Percentiles rank a stretch among this genome's conserved stretches.
phyloP scores from a whole-genome alignment of 2,113 vertebrate genomes.

The Illadopsis cleaveri region DNA sequence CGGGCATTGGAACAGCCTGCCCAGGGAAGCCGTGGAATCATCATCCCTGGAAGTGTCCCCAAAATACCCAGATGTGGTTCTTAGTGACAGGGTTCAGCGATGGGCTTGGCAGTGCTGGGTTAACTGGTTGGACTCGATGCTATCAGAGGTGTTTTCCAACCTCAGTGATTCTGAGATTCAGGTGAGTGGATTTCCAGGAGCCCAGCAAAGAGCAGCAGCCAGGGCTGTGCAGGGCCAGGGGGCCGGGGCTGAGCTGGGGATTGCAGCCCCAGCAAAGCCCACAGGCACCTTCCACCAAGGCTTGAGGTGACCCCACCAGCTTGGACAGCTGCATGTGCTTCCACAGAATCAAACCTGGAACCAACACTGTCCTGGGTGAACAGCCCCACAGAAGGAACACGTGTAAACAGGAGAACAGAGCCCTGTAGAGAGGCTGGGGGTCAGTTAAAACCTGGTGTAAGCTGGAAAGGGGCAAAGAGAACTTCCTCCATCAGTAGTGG shows the following conservation, averaged over 20 bases:
- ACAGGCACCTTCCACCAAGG: background rate
- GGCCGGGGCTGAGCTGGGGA: rapidly evolving
- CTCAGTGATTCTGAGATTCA: no score
- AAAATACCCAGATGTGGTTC: background rate
- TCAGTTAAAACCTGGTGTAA: background rate
- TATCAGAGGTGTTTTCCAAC: background rate
- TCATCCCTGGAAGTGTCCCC: background rate
- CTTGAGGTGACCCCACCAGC: background rate
- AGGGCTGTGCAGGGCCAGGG: background rate
- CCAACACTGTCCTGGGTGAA: background rate
- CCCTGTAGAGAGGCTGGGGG: background rate
- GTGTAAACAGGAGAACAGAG: rapidly evolving
- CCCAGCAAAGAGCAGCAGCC: background rate
- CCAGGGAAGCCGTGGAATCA: background rate
- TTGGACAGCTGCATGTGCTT: rapidly evolving
- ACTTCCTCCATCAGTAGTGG: background rate
- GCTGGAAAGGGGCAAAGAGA: background rate
- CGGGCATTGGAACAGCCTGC: background rate
- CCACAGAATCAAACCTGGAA: background rate
- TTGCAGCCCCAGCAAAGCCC: background rate
- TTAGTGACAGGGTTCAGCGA: background rate
- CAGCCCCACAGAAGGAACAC: background rate
- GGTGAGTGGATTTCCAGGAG: background rate
- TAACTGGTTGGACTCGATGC: background rate
- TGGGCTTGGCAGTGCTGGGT: background rate